Evolutionary conservation across 2,797 vertebrate genomes (phyloP).

Genomic region (Falco novaeseelandiae): DNA sequence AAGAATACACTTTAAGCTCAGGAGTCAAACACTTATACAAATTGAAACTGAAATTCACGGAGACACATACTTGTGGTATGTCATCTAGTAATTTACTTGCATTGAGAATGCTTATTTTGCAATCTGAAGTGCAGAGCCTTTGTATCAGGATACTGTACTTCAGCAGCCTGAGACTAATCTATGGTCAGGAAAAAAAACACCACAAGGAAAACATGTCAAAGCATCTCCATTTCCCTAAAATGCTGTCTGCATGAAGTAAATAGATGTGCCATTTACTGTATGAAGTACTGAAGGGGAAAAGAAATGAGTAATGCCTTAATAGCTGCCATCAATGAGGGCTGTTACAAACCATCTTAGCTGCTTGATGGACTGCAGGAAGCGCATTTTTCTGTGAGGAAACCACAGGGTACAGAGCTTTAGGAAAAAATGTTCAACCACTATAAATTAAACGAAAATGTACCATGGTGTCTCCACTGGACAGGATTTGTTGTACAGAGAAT

Average conservation of each 20-base stretch:
- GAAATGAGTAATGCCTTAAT: neutral
- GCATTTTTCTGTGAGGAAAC: neutral
- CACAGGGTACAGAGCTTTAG: neutral
- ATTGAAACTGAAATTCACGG: neutral
- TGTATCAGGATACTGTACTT: neutral
- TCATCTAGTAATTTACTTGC: neutral
- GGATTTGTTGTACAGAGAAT: neutral
- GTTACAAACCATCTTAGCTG: neutral
- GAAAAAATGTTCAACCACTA: neutral
- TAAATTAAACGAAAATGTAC: neutral
- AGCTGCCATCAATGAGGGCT: neutral
- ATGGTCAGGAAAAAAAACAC: neutral
- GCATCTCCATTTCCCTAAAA: neutral
- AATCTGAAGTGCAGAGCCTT: neutral
- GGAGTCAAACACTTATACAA: neutral
- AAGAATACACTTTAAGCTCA: neutral
- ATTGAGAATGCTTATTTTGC: neutral
- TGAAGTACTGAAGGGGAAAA: neutral
- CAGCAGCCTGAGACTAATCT: neutral
- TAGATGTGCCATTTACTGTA: neutral
- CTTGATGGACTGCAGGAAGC: neutral
- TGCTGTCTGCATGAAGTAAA: neutral
- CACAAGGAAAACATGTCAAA: neutral
- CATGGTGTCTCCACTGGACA: fast-evolving
- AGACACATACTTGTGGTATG: neutral